Evolutionary conservation across 2,888 invertebrate species (phyloP).

Genomic region (Diloba caeruleocephala): DNA sequence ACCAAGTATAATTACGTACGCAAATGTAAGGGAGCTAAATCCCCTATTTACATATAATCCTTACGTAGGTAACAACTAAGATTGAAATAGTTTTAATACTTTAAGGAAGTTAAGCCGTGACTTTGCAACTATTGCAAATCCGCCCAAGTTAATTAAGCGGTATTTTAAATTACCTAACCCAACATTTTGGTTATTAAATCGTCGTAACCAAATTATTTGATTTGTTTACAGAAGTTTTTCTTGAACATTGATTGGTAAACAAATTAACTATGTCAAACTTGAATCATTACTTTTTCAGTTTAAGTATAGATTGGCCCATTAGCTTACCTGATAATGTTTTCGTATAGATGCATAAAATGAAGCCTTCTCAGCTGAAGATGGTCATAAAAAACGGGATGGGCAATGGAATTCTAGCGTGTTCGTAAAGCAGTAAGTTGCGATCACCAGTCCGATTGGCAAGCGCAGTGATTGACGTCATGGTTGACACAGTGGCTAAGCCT

Average conservation of each 20-base stretch:
- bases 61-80: constrained; percentile 27
- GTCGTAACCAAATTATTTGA: background rate
- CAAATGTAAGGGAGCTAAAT: constrained; percentile 15
- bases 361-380: no score
- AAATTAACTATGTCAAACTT: background rate
- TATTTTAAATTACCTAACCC: constrained; percentile 22
- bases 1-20: constrained; percentile 24
- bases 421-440: no score
- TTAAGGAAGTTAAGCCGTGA: constrained; percentile 17
- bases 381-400: no score
- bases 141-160: constrained; percentile 25
- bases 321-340: no score
- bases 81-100: constrained; percentile 49
- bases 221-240: background rate
- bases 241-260: background rate
- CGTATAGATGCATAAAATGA: no score
- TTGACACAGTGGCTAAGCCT: no score
- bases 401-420: no score
- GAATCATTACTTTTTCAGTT: background rate
- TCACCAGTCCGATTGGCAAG: no score
- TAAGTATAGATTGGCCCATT: background rate
- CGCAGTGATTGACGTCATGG: no score
- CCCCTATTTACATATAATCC: constrained; percentile 34
- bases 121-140: constrained; percentile 25
- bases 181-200: constrained; percentile 6